Percentiles rank a stretch among this genome's conserved stretches.
These are phyloP conservation scores for Rhopalosiphum maidis DNA, from an alignment of 1,140 invertebrate genomes.

Conservation along the genomic window DNA sequence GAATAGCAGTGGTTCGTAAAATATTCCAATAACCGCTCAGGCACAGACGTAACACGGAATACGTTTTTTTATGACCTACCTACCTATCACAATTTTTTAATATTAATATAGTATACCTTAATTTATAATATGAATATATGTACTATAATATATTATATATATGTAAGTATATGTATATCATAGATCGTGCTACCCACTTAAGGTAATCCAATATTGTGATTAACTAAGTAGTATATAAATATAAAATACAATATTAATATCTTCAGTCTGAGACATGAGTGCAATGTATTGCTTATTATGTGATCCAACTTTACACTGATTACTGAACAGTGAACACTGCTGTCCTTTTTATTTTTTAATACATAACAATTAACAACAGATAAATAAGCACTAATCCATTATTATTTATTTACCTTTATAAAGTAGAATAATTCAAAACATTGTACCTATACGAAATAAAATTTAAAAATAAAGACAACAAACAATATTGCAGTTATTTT, in stretches of 20 bases:
- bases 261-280: neutral
- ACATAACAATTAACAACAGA: no score
- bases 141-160: no score
- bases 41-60: neutral
- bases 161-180: no score
- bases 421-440: neutral
- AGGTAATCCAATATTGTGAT: no score
- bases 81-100: neutral
- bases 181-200: neutral
- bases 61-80: neutral
- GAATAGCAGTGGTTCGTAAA: neutral
- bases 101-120: no score
- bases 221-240: no score
- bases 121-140: no score
- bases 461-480: neutral
- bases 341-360: no score
- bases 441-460: neutral
- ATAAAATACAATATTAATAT: neutral
- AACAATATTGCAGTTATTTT: neutral
- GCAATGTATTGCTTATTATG: no score
- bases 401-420: neutral
- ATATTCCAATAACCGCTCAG: neutral
- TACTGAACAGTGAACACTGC: no score
- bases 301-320: neutral
- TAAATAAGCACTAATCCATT: neutral